Conservation (phyloP, 2,113 vertebrate species). For the Macquaria australasica region DNA sequence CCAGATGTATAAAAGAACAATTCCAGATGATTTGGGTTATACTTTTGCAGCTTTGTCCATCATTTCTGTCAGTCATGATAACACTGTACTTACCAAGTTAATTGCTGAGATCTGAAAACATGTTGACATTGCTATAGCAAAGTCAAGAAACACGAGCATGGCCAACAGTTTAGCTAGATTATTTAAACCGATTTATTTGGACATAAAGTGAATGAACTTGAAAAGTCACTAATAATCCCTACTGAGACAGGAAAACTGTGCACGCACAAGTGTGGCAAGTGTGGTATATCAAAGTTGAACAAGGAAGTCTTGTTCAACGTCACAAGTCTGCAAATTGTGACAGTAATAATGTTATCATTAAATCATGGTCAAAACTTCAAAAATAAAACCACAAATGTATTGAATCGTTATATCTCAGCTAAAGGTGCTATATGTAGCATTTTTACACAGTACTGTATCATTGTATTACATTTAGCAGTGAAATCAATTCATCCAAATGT, state of each 20-base stretch:
- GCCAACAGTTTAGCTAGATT: neutral
- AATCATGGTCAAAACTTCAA: neutral
- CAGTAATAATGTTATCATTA: neutral
- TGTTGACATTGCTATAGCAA: neutral
- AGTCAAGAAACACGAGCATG: neutral
- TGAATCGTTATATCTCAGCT: neutral
- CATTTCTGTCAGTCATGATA: constrained; percentile 1
- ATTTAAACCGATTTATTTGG: neutral
- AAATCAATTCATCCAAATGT: neutral
- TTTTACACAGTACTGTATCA: neutral
- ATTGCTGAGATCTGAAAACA: neutral
- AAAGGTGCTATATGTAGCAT: neutral
- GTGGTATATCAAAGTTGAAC: no score
- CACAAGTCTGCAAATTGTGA: no score
- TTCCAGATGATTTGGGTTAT: neutral
- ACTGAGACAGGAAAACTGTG: no score
- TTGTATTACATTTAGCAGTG: neutral
- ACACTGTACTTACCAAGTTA: neutral
- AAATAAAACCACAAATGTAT: neutral
- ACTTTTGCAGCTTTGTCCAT: neutral
- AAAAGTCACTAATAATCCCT: neutral
- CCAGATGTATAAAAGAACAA: neutral
- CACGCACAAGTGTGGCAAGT: no score
- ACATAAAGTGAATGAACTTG: neutral
- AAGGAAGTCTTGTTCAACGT: no score